Conservation (phyloP, 2,113 vertebrate species). For the Melanerpes formicivorus region DNA sequence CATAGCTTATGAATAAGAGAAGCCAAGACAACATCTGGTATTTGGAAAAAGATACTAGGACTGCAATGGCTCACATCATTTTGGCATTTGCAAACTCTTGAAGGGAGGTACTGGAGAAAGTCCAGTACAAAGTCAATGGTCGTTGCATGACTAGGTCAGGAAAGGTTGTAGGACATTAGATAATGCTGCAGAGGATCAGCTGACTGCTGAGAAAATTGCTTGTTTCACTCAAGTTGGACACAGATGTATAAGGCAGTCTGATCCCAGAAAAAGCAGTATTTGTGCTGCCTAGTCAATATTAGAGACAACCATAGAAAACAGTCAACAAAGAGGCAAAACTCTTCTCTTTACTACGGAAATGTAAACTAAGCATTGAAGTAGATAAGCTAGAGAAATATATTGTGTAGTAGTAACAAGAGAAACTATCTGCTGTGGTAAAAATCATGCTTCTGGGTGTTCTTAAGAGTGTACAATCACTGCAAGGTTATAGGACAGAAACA, state of each 20-base stretch:
- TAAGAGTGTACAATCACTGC: not conserved
- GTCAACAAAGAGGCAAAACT: not conserved
- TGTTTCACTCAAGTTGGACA: not conserved
- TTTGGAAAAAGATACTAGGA: slow-evolving; percentile 29
- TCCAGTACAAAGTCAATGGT: slow-evolving; percentile 2
- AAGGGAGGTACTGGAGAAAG: slow-evolving; percentile 1
- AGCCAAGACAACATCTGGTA: slow-evolving; percentile 27
- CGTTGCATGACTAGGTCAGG: not conserved
- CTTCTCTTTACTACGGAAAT: not conserved
- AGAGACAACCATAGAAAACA: not conserved
- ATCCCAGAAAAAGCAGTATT: not conserved
- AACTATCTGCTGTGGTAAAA: not conserved
- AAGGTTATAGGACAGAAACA: not conserved
- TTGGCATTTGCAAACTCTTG: slow-evolving; percentile 25
- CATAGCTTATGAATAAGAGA: not conserved
- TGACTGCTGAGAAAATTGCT: not conserved
- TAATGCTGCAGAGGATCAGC: not conserved
- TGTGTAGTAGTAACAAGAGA: not conserved
- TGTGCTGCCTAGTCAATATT: not conserved
- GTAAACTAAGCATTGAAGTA: not conserved
- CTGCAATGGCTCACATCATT: slow-evolving; percentile 4
- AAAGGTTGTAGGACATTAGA: not conserved
- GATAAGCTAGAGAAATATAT: not conserved
- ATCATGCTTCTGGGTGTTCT: not conserved
- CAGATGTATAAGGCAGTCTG: not conserved